phyloP scores from a whole-genome alignment of 2,797 vertebrate genomes.

The Acipenser transmontanus region DNA sequence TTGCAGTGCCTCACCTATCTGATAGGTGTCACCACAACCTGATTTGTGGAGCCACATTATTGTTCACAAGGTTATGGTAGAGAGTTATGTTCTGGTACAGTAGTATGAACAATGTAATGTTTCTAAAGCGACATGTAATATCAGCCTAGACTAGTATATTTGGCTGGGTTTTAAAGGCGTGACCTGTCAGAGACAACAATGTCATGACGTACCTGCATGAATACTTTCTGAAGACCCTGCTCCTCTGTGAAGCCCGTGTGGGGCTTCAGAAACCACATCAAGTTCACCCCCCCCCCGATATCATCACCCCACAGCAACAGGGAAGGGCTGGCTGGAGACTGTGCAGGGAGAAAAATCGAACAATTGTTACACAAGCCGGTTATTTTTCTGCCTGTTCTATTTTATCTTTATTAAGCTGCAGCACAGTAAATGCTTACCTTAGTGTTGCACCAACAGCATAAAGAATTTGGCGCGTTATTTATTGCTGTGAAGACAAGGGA shows the following conservation, averaged over 20 bases:
- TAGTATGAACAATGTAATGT: no score
- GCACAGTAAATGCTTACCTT: constrained; percentile 23
- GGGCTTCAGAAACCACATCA: constrained; percentile 48
- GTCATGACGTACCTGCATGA: constrained; percentile 36
- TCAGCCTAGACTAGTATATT: no score
- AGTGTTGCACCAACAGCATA: constrained; percentile 34
- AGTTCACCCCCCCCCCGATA: constrained; percentile 40
- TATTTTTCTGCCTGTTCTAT: no score
- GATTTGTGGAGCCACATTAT: no score
- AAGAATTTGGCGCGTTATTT: constrained; percentile 25
- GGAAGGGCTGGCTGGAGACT: constrained; percentile 39
- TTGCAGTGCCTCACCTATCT: not conserved
- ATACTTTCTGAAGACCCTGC: constrained; percentile 35
- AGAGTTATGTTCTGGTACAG: no score
- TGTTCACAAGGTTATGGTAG: no score
- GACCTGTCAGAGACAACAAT: not conserved
- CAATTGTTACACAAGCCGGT: no score
- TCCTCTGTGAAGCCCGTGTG: constrained; percentile 32
- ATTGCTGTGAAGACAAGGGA: constrained; percentile 29
- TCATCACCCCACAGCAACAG: constrained; percentile 51
- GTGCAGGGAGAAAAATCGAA: not conserved
- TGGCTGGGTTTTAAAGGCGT: not conserved
- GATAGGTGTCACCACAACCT: not conserved
- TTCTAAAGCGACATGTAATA: no score
- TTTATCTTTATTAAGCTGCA: no score